Evolutionary conservation across 2,888 invertebrate genomes (phyloP), one percentile per base, ranked within the genome.

Genomic region (Dynastes grantii): DNA sequence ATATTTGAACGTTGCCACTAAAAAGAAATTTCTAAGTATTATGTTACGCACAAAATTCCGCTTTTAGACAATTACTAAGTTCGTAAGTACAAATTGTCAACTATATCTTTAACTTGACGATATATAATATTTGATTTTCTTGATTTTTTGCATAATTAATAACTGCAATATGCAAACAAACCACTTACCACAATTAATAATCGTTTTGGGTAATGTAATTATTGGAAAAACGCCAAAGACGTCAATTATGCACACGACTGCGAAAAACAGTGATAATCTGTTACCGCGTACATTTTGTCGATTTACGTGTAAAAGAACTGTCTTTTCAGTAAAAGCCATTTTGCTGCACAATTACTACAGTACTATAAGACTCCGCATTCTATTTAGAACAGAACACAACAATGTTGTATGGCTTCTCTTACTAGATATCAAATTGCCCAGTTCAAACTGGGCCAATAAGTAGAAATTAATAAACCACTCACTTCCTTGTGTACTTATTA

Each of bases 151-250:
- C 53, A n/a, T n/a, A 53, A 53, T n/a, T 53, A 5, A 16, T 16
- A 45, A 45, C 8, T 8, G 45, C 9, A 8, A 8, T 11, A 45
- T 45, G 8, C 11, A 45, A 11, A 45, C 11, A 45, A 2, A 11
- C 3, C n/a, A 37, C 88, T 90, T 86, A 94, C 96, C 96, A 86
- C 95, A 94, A 82, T 93, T 91, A 65, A 95, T 93, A 29, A 96
- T 91, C 37, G 94, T 91, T 82, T 93, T 92, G 0, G 96, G 95
- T 78, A 96, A 87, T 0, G 95, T 92, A 13, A 96, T 92, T 1
- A 96, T 92, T 0, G 96, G 96, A 85, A 96, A 95, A 0, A 96
- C 95, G 61, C 96, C 96, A 85, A 96, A 95, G 65, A 96, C 91
- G 87, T 96, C 96, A 22, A 96, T 90, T 37, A 96, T 93, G 87